Evolutionary conservation across 2,113 vertebrate species (phyloP).

Genomic region (Ptilonorhynchus violaceus): DNA sequence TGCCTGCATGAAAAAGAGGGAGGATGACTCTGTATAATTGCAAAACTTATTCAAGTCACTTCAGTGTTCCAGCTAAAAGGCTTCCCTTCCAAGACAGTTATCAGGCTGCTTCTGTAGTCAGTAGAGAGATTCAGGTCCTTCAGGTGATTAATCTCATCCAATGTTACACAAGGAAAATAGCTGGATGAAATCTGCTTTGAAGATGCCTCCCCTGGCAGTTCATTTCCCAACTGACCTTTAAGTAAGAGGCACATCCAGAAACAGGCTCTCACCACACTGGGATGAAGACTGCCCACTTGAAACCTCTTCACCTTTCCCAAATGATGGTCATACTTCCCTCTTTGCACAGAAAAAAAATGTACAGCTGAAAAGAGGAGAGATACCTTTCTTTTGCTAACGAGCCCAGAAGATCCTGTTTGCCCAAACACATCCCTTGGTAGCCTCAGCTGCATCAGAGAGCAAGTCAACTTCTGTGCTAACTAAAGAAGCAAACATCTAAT

Average conservation of each 20-base stretch:
- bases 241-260: neutral
- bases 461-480: neutral
- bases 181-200: neutral
- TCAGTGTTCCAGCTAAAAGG: neutral
- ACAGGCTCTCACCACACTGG: neutral
- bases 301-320: neutral
- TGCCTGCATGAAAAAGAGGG: neutral
- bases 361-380: neutral
- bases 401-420: neutral
- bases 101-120: neutral
- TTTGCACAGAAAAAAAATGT: neutral
- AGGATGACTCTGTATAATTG: neutral
- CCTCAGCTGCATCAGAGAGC: neutral
- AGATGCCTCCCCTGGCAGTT: neutral
- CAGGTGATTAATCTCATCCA: neutral
- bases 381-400: neutral
- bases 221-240: neutral
- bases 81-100: neutral
- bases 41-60: neutral
- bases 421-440: neutral
- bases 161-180: neutral
- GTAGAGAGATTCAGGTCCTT: neutral
- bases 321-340: neutral
- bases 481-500: neutral
- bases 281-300: neutral